These are phyloP conservation scores for Drosophila algonquin DNA, from an alignment of 2,888 invertebrate species.

Conservation along the genomic window DNA sequence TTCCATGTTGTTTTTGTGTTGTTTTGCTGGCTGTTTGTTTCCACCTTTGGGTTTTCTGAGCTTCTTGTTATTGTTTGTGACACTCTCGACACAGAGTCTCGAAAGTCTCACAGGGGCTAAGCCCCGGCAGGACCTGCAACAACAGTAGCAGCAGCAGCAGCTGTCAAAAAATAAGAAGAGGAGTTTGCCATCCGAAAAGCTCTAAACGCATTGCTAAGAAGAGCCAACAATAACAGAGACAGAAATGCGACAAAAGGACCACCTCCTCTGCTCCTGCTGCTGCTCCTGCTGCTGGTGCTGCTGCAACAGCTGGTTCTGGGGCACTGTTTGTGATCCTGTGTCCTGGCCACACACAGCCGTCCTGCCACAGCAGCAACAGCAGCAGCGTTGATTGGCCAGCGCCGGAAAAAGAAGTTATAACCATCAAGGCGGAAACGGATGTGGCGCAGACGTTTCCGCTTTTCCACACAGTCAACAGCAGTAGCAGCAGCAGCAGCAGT, in stretches of 20 bases:
- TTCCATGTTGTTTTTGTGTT: not conserved
- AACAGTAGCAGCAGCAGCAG: conserved; percentile 28
- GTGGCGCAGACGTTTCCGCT: conserved; percentile 74
- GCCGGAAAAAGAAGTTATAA: conserved; percentile 74
- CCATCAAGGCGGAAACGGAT: conserved; percentile 73
- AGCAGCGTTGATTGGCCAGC: conserved; percentile 67
- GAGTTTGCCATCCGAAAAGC: conserved; percentile 50
- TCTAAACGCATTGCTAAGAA: conserved; percentile 42
- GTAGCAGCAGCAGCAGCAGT: conserved; percentile 32
- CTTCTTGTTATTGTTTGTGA: conserved; percentile 40
- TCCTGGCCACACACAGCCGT: conserved; percentile 45
- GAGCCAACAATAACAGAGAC: conserved; percentile 31
- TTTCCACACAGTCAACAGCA: conserved; percentile 28
- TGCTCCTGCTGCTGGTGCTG: not conserved
- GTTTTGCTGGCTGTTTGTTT: conserved; percentile 17
- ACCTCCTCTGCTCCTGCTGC: conserved; percentile 11
- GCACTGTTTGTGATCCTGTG: conserved; percentile 20
- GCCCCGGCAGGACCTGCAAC: conserved; percentile 36
- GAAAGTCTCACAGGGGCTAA: conserved; percentile 37
- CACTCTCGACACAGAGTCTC: conserved; percentile 9
- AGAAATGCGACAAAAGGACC: conserved; percentile 9
- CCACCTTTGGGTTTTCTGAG: conserved; percentile 37
- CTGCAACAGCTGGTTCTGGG: conserved; percentile 35
- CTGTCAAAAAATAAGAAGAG: conserved; percentile 33
- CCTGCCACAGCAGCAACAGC: not conserved